Evolutionary conservation across 1,140 invertebrate species (phyloP).

Genomic region (Polypedilum pembai): DNA sequence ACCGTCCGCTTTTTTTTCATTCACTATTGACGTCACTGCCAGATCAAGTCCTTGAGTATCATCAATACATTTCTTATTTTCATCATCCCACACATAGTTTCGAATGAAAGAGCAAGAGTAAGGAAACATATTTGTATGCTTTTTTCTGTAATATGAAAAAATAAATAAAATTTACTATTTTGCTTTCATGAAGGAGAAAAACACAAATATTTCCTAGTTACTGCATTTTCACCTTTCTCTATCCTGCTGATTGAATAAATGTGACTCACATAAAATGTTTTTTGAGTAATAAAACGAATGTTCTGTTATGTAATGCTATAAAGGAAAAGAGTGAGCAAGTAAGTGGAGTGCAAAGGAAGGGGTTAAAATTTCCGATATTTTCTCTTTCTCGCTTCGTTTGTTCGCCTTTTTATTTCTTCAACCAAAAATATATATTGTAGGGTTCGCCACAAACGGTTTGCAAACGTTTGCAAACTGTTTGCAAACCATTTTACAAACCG

Average conservation of each 20-base stretch:
- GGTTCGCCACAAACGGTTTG: no score
- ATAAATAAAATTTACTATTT: constrained; percentile 8
- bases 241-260: neutral
- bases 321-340: neutral
- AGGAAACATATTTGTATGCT: neutral
- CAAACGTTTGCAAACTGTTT: no score
- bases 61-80: neutral
- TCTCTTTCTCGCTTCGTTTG: neutral
- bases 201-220: neutral
- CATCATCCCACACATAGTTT: neutral
- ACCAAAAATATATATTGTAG: neutral
- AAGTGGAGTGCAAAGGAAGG: neutral
- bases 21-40: neutral
- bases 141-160: neutral
- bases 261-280: neutral
- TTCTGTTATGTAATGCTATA: constrained; percentile 19
- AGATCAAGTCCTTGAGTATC: neutral
- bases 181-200: neutral
- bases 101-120: no score
- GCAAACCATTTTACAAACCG: no score
- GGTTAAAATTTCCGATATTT: neutral
- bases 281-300: constrained; percentile 7
- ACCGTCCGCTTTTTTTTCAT: neutral
- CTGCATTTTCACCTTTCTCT: neutral
- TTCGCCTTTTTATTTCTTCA: neutral